Base-by-base conservation (phyloP, 1,140 invertebrate species). In the Lucilia cuprina region DNA sequence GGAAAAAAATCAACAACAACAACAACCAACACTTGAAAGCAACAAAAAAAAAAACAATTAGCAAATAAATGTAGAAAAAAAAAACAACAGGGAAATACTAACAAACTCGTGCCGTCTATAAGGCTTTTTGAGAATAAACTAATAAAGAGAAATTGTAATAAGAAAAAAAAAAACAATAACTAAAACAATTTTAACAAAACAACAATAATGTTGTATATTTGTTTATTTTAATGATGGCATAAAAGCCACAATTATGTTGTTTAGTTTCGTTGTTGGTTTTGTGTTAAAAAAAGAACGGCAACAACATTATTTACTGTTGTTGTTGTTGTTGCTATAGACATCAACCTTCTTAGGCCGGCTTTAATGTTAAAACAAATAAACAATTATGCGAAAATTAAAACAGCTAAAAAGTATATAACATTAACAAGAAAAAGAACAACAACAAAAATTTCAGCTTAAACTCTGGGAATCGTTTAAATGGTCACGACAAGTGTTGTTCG, bases 201-300 rank as follows among this genome's bases (percentile, higher is more conserved):
- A 60, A 60, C 55, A 60, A 60, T 60, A 78, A 10, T 80, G 41
- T 49, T 25, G n/a, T 80, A 80, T 80, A 49, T 50, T 60, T 60
- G 34, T 75, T 19, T 75, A 77, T 77, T 77, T 77, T 77, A 77
- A 77, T 77, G 74, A 77, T 77, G 74, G 74, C 74, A 77, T 77
- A 77, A 77, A 77, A 77, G 74, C 74, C 74, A n/a, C 41, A 80
- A 80, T 80, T 80, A 49, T 80, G 77, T 80, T 80, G 75, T 78
- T 78, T 30, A 30, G 25, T 30, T 30, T 30, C 25, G 14, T 60
- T 60, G 55, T 60, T n/a, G 65, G 25, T 70, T 21, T 70, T 25
- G 19, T 12, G 19, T 19, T 19, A 19, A 65, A 17, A n/a, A 19
- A 65, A 65, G 8, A 19, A 12, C 65, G 5, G 65, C n/a, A 8